Percentiles rank a stretch among this genome's conserved stretches.
Conservation (phyloP, 1,140 invertebrate genomes). For the Lysiphlebus fabarum region DNA sequence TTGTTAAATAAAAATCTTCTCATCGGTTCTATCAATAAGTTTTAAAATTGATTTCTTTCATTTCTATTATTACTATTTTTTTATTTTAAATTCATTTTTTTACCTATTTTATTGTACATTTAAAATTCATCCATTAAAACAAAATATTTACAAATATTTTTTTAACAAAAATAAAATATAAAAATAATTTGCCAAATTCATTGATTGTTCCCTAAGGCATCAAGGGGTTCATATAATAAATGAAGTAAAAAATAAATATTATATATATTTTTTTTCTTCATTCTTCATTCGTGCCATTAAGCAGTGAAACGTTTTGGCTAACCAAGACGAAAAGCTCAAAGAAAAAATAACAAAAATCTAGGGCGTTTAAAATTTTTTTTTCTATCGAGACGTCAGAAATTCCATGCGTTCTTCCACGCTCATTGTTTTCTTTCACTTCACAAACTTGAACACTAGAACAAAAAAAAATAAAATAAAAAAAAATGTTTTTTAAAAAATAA, state of each 20-base stretch:
- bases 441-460: constrained; percentile 1
- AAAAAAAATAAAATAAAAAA: constrained; percentile 10
- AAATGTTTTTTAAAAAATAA: not conserved
- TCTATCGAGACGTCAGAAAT: constrained; percentile 15
- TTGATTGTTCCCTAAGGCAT: too few species aligned
- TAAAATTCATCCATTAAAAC: not conserved
- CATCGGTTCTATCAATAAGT: constrained; percentile 16
- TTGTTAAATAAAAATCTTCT: not conserved
- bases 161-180: too few species aligned
- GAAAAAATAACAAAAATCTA: constrained; percentile 12
- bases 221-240: too few species aligned
- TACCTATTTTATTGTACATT: not conserved
- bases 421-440: constrained; percentile 12
- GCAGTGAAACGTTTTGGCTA: constrained; percentile 51
- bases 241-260: too few species aligned
- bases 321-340: constrained; percentile 52
- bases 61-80: constrained; percentile 14
- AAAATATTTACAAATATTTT: not conserved
- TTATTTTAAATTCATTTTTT: constrained; percentile 8
- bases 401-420: constrained; percentile 20
- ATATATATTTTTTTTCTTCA: too few species aligned
- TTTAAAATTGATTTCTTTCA: constrained; percentile 19
- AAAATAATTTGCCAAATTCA: too few species aligned
- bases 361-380: constrained; percentile 34
- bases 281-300: constrained; percentile 49